phyloP scores from a whole-genome alignment of 2,888 invertebrate genomes.

The Sarcophaga carnaria region DNA sequence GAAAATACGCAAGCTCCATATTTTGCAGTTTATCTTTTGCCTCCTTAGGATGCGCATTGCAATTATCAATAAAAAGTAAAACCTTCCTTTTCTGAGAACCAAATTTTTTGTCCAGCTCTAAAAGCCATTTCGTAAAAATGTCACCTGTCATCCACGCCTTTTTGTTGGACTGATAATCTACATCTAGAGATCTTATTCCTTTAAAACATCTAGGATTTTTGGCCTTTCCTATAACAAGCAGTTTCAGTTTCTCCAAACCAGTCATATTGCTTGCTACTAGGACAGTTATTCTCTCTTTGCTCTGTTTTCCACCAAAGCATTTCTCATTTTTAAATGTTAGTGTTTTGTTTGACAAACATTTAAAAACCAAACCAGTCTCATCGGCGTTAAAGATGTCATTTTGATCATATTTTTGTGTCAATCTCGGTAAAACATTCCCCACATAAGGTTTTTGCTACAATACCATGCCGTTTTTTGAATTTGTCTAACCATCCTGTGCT shows the following conservation, averaged over 20 bases:
- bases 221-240: slow-evolving; percentile 33
- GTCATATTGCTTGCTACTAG: slow-evolving; percentile 60
- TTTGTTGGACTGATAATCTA: not conserved
- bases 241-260: slow-evolving; percentile 57
- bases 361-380: too few species aligned
- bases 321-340: too few species aligned
- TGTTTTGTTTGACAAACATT: too few species aligned
- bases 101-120: slow-evolving; percentile 58
- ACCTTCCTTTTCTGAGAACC: slow-evolving; percentile 56
- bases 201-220: too few species aligned
- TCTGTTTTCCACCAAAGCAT: not conserved
- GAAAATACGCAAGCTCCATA: slow-evolving; percentile 61
- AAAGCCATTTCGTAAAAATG: slow-evolving; percentile 60
- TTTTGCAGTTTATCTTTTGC: slow-evolving; percentile 58
- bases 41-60: slow-evolving; percentile 56
- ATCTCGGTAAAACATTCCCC: too few species aligned
- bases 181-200: slow-evolving; percentile 27
- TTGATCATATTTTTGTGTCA: too few species aligned
- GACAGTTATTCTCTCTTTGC: slow-evolving; percentile 31
- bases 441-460: too few species aligned
- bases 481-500: too few species aligned
- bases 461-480: too few species aligned
- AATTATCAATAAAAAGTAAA: slow-evolving; percentile 60
- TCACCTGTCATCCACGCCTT: slow-evolving; percentile 61
- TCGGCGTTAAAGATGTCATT: too few species aligned